Evolutionary conservation across 2,888 invertebrate species (phyloP).

Genomic region (Metacarcinus magister): DNA sequence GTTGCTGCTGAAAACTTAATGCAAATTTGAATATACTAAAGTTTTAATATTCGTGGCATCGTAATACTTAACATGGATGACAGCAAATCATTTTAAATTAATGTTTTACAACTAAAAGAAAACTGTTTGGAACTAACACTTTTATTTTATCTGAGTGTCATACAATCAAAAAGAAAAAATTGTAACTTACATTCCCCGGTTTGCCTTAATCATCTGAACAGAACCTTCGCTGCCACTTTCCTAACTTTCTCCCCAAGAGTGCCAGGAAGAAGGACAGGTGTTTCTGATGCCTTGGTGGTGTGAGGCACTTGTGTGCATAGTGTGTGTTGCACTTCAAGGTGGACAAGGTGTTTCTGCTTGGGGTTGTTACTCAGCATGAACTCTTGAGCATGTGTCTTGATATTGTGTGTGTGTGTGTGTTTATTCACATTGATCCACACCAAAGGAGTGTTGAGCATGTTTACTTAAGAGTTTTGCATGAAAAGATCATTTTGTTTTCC

Average conservation of each 20-base stretch:
- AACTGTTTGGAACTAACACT: too few relatives aligned
- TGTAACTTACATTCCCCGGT: too few relatives aligned
- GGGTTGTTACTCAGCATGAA: background rate
- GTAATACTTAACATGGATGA: too few relatives aligned
- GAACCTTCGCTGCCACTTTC: too few relatives aligned
- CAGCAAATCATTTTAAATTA: too few relatives aligned
- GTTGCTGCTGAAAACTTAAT: too few relatives aligned
- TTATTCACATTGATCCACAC: background rate
- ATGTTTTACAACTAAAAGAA: too few relatives aligned
- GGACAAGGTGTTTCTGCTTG: background rate
- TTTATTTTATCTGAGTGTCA: too few relatives aligned
- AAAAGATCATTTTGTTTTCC: background rate
- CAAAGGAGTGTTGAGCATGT: background rate
- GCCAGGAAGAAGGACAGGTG: background rate
- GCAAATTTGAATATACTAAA: too few relatives aligned
- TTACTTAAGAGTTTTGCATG: background rate
- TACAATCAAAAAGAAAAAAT: too few relatives aligned
- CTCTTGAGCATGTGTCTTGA: conserved; percentile 19
- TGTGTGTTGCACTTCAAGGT: background rate
- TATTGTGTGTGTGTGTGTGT: background rate
- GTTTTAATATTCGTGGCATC: too few relatives aligned
- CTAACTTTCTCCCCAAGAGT: background rate
- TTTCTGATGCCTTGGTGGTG: background rate
- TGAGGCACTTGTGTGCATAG: background rate
- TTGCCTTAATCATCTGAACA: too few relatives aligned